These are phyloP conservation scores for Montipora efflorescens DNA, from an alignment of 64 coral and sea anemone species.

Conservation along the genomic window DNA sequence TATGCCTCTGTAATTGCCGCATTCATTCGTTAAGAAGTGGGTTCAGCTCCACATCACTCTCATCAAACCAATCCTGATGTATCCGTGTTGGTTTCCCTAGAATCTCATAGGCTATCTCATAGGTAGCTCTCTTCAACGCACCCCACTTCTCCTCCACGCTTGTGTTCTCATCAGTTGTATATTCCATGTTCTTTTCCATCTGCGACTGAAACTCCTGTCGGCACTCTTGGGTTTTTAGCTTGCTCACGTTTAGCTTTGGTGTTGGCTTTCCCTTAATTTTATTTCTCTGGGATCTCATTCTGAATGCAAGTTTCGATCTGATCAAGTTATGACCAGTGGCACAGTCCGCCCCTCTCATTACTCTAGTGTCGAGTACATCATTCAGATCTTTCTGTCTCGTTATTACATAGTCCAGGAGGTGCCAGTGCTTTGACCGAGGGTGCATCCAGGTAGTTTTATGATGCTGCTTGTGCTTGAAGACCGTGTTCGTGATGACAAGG, in stretches of 20 bases:
- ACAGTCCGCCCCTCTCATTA: not conserved
- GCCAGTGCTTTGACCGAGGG: not conserved
- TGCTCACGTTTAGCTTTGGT: conserved; percentile 2
- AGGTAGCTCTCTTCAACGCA: not conserved
- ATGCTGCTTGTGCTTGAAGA: not conserved
- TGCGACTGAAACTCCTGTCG: not conserved
- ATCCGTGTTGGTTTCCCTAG: not conserved
- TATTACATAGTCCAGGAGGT: not conserved
- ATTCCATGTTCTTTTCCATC: not conserved
- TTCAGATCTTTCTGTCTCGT: not conserved
- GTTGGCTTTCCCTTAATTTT: not conserved
- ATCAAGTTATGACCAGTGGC: not conserved
- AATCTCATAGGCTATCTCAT: not conserved
- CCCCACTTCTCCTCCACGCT: not conserved
- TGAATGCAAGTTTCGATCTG: not conserved
- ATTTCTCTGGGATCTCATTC: not conserved
- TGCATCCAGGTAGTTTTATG: conserved; percentile 34
- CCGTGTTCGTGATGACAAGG: not conserved
- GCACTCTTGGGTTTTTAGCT: not conserved
- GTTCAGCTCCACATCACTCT: too few species aligned
- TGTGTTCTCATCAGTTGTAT: not conserved
- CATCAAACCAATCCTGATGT: not conserved
- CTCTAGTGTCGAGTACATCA: not conserved
- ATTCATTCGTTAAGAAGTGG: not conserved
- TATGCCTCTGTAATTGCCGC: not conserved